Base-by-base conservation (phyloP, 2,797 vertebrate species). In the Lepilemur septentrionalis region DNA sequence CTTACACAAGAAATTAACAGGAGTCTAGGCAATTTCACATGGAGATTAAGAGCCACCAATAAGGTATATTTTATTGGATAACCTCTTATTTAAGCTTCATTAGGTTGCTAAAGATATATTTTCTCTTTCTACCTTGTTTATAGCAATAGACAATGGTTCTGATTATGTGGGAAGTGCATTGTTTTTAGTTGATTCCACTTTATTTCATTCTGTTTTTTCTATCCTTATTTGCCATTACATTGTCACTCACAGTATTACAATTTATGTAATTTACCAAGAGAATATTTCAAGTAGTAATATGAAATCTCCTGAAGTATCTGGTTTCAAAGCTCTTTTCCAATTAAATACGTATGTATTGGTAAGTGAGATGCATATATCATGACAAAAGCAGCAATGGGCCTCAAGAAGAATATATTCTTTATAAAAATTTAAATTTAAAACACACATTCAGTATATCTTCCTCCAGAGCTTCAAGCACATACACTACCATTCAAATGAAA, bases 1-100 rank as follows among this genome's bases (percentile, higher is more conserved):
- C 97, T 94, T 32, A 92, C 8, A 94, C 41, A 93, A 79, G 86
- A 94, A 97, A 93, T 94, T 92, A 95, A 92, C 43, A 96, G 93
- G 63, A 35, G 96, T 82, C 73, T 80, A 96, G 93, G 95, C 75
- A 96, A 90, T 18, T 96, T 97, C 73, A 94, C 89, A 93, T 96
- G 15, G 35, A 72, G 3, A 55, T 86, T 95, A 86, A 96, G 93
- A 97, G 63, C 13, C 41, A 82, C 92, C n/a, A 97, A 80, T 90
- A 80, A 89, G 95, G 43, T 76, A 10, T 89, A 73, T 96, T 98
- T 97, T 94, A 95, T 93, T 96, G 50, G 30, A 69, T 28, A 52
- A 12, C 67, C 23, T 20, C 91, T 97, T 89, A 81, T 35, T 80
- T 91, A 63, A 67, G 25, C 69, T 83, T 72, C 6, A 32, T 15